A percentile compares a stretch with the other conserved stretches of the same genome.
phyloP scores from a whole-genome alignment of 2,888 invertebrate species.

The Pyrocoelia pectoralis region DNA sequence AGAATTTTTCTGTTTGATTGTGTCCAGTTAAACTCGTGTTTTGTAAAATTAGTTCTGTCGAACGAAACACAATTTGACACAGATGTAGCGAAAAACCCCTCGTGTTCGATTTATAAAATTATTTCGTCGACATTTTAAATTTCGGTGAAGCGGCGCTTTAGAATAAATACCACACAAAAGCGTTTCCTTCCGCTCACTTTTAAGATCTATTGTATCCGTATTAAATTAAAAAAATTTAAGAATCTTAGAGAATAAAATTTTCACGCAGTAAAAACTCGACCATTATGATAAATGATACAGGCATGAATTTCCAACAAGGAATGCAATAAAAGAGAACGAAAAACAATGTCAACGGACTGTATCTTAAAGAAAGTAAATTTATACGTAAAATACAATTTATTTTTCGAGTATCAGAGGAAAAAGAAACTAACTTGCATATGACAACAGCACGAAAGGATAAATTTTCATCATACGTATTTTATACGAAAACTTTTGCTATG shows the following conservation, averaged over 20 bases:
- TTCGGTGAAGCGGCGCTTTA: too few relatives aligned
- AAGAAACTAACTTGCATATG: conserved; percentile 1
- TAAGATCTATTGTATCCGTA: too few relatives aligned
- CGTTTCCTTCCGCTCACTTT: too few relatives aligned
- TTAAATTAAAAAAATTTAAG: too few relatives aligned
- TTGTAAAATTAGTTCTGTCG: conserved; percentile 17
- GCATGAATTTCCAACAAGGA: not conserved
- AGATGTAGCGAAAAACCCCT: conserved; percentile 23
- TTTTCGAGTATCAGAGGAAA: not conserved
- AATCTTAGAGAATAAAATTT: not conserved
- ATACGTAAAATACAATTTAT: not conserved
- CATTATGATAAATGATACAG: not conserved
- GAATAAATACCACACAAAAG: too few relatives aligned
- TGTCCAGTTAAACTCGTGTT: conserved; percentile 13
- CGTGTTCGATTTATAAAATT: conserved; percentile 21
- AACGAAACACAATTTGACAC: conserved; percentile 18
- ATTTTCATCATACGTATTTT: conserved; percentile 1
- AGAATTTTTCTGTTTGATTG: not conserved
- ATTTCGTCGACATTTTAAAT: not conserved
- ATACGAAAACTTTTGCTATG: not conserved
- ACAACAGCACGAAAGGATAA: conserved; percentile 1
- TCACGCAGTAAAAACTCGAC: not conserved
- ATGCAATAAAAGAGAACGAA: not conserved
- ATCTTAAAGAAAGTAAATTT: conserved; percentile 1
- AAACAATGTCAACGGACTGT: not conserved